phyloP scores from a whole-genome alignment of 2,888 invertebrate genomes.

The Oconnorella tubifera region DNA sequence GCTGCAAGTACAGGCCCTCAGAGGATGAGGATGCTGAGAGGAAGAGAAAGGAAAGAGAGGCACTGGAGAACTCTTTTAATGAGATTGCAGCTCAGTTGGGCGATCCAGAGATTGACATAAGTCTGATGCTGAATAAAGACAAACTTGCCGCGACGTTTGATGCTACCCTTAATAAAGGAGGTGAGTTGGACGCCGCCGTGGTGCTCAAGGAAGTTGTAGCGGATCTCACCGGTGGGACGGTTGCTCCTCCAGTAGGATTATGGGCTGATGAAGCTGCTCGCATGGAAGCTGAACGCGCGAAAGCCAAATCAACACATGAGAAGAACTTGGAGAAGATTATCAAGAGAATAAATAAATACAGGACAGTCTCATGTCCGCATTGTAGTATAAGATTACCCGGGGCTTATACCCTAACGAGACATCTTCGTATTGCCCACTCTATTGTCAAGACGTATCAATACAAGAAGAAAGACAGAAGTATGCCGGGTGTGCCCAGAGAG shows the following conservation, averaged over 20 bases:
- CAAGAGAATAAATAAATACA: not conserved
- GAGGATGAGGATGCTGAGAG: not conserved
- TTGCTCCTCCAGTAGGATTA: not conserved
- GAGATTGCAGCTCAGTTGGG: not conserved
- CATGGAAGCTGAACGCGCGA: not conserved
- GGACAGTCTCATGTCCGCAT: not conserved
- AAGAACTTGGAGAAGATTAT: not conserved
- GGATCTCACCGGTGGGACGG: not conserved
- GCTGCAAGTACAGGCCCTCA: not conserved
- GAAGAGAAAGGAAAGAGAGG: not conserved
- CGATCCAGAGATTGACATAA: constrained; percentile 4
- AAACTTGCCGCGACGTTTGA: not conserved
- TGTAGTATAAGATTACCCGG: not conserved
- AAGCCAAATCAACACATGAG: not conserved
- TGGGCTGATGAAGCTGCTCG: not conserved
- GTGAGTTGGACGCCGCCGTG: not conserved
- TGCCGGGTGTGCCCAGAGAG: not conserved
- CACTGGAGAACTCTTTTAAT: constrained; percentile 1
- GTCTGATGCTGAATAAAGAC: not conserved
- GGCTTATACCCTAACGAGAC: not conserved
- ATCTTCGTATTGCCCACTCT: not conserved
- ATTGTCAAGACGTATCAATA: constrained; percentile 3
- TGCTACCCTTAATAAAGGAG: not conserved
- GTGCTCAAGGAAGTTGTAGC: not conserved
- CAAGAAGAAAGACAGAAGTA: not conserved